A percentile compares a stretch with the other conserved stretches of the same genome.
These are phyloP conservation scores for Drosophila kikkawai DNA, from an alignment of 1,140 invertebrate genomes.

Conservation along the genomic window DNA sequence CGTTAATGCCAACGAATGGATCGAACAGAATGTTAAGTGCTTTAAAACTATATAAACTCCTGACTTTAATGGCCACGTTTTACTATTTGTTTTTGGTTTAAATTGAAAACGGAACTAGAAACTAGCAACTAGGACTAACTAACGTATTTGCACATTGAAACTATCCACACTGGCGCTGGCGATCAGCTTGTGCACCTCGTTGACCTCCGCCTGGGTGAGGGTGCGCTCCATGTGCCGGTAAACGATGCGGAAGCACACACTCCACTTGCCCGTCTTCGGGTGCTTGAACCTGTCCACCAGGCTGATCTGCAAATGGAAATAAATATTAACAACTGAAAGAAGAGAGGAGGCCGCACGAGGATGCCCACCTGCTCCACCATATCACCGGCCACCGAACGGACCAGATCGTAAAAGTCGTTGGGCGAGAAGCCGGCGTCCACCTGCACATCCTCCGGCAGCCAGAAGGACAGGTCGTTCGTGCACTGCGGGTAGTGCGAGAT, in stretches of 20 bases:
- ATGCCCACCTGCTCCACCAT: conserved; percentile 93
- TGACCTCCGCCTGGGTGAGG: conserved; percentile 95
- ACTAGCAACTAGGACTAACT: conserved; percentile 82
- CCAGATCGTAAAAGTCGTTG: conserved; percentile 98
- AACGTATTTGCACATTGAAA: conserved; percentile 91
- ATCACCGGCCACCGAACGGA: conserved; percentile 94
- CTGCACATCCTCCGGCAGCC: conserved; percentile 90
- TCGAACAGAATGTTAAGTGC: conserved; percentile 52
- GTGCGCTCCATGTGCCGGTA: conserved; percentile 97
- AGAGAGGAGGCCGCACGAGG: accelerated
- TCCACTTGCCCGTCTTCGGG: conserved; percentile 92
- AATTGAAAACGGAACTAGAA: conserved; percentile 44
- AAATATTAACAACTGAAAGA: background rate
- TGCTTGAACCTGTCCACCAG: conserved; percentile 95
- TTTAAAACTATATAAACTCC: conserved; percentile 32
- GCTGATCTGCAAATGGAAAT: conserved; percentile 87
- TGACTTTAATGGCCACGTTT: conserved; percentile 14
- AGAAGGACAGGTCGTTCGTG: conserved; percentile 98
- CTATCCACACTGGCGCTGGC: conserved; percentile 86
- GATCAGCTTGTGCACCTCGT: conserved; percentile 93
- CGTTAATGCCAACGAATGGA: conserved; percentile 65
- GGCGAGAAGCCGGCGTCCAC: conserved; percentile 87
- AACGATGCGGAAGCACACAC: conserved; percentile 96
- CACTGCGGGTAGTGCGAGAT: conserved; percentile 96
- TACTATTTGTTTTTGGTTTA: conserved; percentile 38